Evolutionary conservation across 2,888 invertebrate genomes (phyloP).

Genomic region (Drosophila mayaguana): DNA sequence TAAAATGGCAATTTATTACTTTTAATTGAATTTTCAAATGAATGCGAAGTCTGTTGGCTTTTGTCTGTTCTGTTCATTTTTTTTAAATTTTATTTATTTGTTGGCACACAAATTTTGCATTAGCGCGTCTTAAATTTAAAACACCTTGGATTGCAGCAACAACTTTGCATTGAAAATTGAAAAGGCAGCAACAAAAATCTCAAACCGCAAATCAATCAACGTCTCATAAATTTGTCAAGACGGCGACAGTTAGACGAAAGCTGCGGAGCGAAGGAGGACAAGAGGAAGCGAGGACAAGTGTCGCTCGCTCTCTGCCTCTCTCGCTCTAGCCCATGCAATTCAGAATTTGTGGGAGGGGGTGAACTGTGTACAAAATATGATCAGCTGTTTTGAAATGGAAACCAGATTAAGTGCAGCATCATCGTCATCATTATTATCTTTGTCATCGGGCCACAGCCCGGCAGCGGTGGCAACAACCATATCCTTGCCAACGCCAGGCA

Average conservation of each 20-base stretch:
- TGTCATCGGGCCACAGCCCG: constrained; percentile 27
- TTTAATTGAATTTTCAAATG: constrained; percentile 59
- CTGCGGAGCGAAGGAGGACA: constrained; percentile 12
- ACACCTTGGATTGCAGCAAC: constrained; percentile 30
- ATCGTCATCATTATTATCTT: constrained; percentile 46
- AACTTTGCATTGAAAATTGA: constrained; percentile 35
- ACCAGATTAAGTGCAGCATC: constrained; percentile 69
- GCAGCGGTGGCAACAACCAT: constrained; percentile 16
- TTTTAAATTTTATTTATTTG: constrained; percentile 39
- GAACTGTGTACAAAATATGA: constrained; percentile 29
- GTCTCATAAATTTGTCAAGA: constrained; percentile 81
- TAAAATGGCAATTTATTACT: constrained; percentile 59
- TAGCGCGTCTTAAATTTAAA: constrained; percentile 43
- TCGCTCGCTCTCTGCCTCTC: neutral
- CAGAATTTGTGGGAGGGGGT: neutral
- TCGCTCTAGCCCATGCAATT: neutral
- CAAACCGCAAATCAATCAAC: constrained; percentile 81
- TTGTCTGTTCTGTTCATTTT: constrained; percentile 7
- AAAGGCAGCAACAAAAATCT: constrained; percentile 16
- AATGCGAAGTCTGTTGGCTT: constrained; percentile 27
- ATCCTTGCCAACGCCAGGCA: constrained; percentile 32
- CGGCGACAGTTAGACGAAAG: constrained; percentile 62
- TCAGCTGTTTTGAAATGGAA: constrained; percentile 70
- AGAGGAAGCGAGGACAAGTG: constrained; percentile 5
- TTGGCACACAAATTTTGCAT: constrained; percentile 61